phyloP scores from a whole-genome alignment of 2,888 invertebrate genomes.

The Coronaproctus castanopsis region DNA sequence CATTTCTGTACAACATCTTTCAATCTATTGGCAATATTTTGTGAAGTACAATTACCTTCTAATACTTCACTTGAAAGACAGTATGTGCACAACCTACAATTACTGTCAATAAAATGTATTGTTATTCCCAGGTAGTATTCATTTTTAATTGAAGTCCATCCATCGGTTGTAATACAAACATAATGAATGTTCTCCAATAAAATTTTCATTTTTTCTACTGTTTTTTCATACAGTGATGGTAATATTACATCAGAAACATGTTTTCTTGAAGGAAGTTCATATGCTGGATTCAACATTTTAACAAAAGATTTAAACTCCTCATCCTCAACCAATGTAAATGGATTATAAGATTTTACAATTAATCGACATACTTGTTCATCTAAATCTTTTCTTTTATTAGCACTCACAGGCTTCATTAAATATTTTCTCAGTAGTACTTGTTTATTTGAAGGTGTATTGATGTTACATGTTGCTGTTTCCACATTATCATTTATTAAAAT shows the following conservation, averaged over 20 bases:
- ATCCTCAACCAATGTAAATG: constrained; percentile 14
- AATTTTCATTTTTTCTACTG: constrained; percentile 1
- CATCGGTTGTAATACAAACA: constrained; percentile 22
- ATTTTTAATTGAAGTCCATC: constrained; percentile 22
- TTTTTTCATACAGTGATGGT: constrained; percentile 8
- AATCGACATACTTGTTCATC: constrained; percentile 10
- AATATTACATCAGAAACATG: constrained; percentile 11
- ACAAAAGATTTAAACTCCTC: constrained; percentile 14
- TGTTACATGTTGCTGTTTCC: too few relatives aligned
- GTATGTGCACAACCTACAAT: constrained; percentile 15
- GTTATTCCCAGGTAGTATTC: constrained; percentile 23
- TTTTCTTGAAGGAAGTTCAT: constrained; percentile 13
- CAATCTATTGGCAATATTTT: not conserved
- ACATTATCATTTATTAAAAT: too few relatives aligned
- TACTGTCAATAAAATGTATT: constrained; percentile 20
- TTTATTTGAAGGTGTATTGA: too few relatives aligned
- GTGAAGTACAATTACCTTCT: not conserved
- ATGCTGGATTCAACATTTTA: constrained; percentile 14
- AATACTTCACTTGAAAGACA: constrained; percentile 16
- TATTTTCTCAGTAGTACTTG: too few relatives aligned
- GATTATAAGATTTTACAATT: constrained; percentile 14
- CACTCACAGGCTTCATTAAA: constrained; percentile 6
- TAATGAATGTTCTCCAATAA: constrained; percentile 12
- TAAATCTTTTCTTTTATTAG: constrained; percentile 7
- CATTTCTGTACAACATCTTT: constrained; percentile 12